Conservation (phyloP, 2,888 invertebrate species). For the Ophion obscuratus region DNA sequence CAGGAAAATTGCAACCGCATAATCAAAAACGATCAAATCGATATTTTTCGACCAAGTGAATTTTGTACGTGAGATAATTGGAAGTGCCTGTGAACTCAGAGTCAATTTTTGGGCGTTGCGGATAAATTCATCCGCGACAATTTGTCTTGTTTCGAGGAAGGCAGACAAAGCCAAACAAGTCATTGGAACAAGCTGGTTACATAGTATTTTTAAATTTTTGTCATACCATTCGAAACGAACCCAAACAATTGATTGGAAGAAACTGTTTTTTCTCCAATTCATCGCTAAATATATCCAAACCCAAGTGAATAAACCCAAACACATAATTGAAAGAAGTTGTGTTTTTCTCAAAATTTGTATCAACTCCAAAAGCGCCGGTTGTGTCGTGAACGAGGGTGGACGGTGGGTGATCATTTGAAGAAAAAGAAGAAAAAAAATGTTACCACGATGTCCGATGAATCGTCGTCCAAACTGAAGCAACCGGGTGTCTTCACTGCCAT, state of each 20-base stretch:
- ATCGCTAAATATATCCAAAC: neutral
- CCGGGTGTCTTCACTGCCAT: conserved; percentile 68
- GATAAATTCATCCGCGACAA: neutral
- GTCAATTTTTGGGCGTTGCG: neutral
- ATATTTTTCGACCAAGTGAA: conserved; percentile 25
- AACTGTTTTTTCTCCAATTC: neutral
- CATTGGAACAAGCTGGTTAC: too few relatives aligned
- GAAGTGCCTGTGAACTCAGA: neutral
- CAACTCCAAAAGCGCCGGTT: neutral
- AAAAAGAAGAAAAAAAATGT: conserved; percentile 69
- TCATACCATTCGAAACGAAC: neutral
- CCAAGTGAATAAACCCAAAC: neutral
- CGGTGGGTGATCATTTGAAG: neutral
- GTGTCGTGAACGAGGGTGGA: neutral
- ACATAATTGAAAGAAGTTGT: neutral
- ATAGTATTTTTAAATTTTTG: too few relatives aligned
- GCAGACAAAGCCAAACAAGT: too few relatives aligned
- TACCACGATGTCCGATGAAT: conserved; percentile 70
- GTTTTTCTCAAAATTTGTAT: neutral
- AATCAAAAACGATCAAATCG: neutral
- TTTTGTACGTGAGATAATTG: neutral
- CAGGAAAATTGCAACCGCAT: neutral
- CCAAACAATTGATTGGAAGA: neutral
- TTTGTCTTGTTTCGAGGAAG: too few relatives aligned
- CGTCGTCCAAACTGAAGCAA: conserved; percentile 73